Base-by-base conservation (phyloP, 1,140 invertebrate genomes). In the Heliconius hermathena region DNA sequence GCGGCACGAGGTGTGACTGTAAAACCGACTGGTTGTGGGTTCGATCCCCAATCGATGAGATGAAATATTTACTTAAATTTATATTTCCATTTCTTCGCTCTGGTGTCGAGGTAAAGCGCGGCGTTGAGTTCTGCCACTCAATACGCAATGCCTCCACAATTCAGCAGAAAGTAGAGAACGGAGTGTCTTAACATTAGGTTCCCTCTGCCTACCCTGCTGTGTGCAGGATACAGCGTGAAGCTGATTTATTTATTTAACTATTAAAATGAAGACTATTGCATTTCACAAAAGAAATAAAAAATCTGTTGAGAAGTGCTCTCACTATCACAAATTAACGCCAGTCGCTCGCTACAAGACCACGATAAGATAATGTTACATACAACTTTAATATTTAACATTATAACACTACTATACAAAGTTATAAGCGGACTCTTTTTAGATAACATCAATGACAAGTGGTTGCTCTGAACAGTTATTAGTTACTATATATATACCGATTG, bases 231-330 rank as follows among this genome's bases (percentile, higher is more conserved):
- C 26, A 26, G 26, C 26, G 26, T 26, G 1, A 26, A 26, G 26
- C 26, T 26, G 26, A 26, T 26, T 26, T 26, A 26, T 26, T 26
- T 26, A 26, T 26, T 26, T 26, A 26, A 82, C 52, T 71, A 41
- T 76, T 49, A 46, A 70, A 76, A 78, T 77, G 72, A 52, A 49
- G 16, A 72, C 66, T 81, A 76, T 79, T 83, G 80, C 76, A 77
- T 74, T 60, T 8, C 22, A 66, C 22, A 66, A 66, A 66, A 66
- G n/a, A 66, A 66, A 3, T 22, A 9, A 74, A 26, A 74, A 74
- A 74, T 74, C 49, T 33, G 52, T 74, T 33, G 73, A 74, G 73
- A 20, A n/a, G 18, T 74, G 52, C n/a, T 22, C 66, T 66, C 22
- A 52, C 22, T 66, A 79, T 73, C 49, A 60, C 36, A 22, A 49